Evolutionary conservation across 2,888 invertebrate species (phyloP), one percentile per base, ranked within the genome.

Genomic region (Cryptocephalus moraei): DNA sequence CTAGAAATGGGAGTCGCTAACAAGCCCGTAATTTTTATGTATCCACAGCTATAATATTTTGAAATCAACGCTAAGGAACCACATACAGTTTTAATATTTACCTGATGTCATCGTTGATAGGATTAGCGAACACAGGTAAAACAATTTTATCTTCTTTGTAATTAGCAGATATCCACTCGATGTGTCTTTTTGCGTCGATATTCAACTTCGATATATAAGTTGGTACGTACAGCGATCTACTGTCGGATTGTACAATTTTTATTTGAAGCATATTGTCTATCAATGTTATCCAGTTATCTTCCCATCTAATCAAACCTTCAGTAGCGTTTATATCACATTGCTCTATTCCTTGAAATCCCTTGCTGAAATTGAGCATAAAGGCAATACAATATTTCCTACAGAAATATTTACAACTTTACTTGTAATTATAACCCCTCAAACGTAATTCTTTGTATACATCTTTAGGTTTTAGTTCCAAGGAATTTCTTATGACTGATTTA

Each of bases 191-290:
- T 4, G 6, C 22, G 22, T 2, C 22, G 22, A 22, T 22, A 22
- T 6, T 22, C 6, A 22, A 22, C 22, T 22, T 22, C 22, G 6
- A 22, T 22, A 22, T 2, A 6, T 22, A 22, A 22, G 22, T 22
- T 22, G 22, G 22, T 0, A 91, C 77, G 60, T 81, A 77, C 2
- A 90, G 75, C 1, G 79, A 76, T 4, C 85, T 73, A 0, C 81
- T 80, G 56, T 83, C 81, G 34, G 78, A 73, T 11, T 80, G 78
- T 12, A 89, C 63, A 47, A 91, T 82, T 9, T 59, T 59, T 57
- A 87, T 77, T 69, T 92, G 92, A 9, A 93, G 74, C 81, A 92
- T 83, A 44, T 86, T 86, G 69, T 92, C 92, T 75, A 92, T 79
- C 69, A 89, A 91, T 0, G 89, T 79, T 9, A 90, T 83, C 90